Conservation (phyloP, 2,888 invertebrate species). For the Clepsis dumicolana region DNA sequence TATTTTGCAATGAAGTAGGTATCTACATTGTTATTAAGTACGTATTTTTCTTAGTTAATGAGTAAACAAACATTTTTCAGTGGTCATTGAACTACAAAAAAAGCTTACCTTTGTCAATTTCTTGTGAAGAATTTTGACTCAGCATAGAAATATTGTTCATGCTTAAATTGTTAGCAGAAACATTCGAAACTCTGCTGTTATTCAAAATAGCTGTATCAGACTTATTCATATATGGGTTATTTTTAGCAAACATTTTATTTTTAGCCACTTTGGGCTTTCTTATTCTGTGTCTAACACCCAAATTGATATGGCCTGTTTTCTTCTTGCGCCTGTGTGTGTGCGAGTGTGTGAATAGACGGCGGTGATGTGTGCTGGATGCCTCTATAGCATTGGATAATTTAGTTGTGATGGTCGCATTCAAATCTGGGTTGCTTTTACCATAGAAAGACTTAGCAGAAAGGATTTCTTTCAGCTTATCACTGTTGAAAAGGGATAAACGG, state of each 20-base stretch:
- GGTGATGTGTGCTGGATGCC: conserved; percentile 57
- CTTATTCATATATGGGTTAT: conserved; percentile 49
- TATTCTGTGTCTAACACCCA: conserved; percentile 88
- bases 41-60: neutral
- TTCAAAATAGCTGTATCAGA: conserved; percentile 48
- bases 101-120: conserved; percentile 70
- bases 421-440: conserved; percentile 77
- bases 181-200: conserved; percentile 51
- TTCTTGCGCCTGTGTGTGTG: conserved; percentile 65
- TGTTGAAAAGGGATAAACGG: conserved; percentile 76
- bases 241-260: conserved; percentile 54
- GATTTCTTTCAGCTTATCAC: conserved; percentile 77
- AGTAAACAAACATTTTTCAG: neutral
- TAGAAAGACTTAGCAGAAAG: conserved; percentile 86
- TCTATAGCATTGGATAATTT: conserved; percentile 73
- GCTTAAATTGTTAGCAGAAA: conserved; percentile 45
- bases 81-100: neutral
- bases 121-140: conserved; percentile 71
- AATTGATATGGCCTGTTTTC: conserved; percentile 87
- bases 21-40: too few relatives aligned
- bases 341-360: conserved; percentile 62
- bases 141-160: conserved; percentile 59
- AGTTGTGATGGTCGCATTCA: conserved; percentile 65
- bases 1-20: too few relatives aligned
- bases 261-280: conserved; percentile 86